A percentile compares a stretch with the other conserved stretches of the same genome.
These are phyloP conservation scores for Cariama cristata DNA, from an alignment of 2,113 vertebrate genomes.

Conservation along the genomic window DNA sequence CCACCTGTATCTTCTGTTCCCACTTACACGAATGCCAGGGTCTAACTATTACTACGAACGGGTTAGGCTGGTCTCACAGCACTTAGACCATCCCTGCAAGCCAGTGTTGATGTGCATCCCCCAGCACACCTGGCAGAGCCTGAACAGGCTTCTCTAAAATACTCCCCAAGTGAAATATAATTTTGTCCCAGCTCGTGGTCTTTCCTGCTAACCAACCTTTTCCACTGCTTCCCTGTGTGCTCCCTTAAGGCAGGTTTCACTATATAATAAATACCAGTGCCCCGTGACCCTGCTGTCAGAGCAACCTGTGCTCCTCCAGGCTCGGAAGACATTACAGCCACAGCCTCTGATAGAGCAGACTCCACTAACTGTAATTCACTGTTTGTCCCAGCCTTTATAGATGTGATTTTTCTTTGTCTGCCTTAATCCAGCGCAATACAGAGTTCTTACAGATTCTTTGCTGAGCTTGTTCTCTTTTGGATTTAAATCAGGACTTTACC, in stretches of 20 bases:
- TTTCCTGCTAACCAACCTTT: background rate
- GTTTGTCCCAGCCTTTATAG: background rate
- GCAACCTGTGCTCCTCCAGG: background rate
- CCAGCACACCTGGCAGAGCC: background rate
- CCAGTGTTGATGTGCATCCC: background rate
- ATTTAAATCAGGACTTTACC: conserved; percentile 16
- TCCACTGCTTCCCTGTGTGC: background rate
- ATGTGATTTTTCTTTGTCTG: background rate
- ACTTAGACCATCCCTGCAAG: background rate
- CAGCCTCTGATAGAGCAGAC: background rate
- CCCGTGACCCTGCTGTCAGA: background rate
- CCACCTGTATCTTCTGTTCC: background rate
- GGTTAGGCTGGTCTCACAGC: background rate
- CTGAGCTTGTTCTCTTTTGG: background rate
- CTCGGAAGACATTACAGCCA: background rate
- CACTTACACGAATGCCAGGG: background rate
- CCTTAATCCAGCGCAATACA: background rate
- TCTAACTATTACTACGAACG: background rate
- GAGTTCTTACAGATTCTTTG: background rate
- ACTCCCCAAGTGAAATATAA: background rate
- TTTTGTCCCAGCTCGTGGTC: background rate
- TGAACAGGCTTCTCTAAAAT: background rate
- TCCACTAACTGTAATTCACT: background rate
- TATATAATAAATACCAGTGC: background rate
- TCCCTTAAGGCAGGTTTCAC: background rate